These are phyloP conservation scores for Anastrepha obliqua DNA, from an alignment of 1,140 invertebrate genomes.

Conservation along the genomic window DNA sequence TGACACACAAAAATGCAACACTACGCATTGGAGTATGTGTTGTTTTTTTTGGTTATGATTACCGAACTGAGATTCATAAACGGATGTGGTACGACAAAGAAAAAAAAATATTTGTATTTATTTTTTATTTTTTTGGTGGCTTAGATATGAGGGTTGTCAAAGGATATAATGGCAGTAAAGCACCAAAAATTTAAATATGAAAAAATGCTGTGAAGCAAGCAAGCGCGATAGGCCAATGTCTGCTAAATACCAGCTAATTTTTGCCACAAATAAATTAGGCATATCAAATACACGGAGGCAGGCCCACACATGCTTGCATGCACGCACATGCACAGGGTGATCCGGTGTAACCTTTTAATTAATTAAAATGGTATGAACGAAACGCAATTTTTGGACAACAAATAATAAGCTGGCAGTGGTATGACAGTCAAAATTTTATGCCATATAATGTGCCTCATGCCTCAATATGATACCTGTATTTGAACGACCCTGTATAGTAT, in stretches of 20 bases:
- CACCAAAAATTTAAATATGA: not conserved
- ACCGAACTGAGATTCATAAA: not conserved
- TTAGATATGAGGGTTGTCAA: not conserved
- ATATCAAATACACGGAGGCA: slow-evolving; percentile 63
- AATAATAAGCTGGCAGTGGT: no score
- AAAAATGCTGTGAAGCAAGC: not conserved
- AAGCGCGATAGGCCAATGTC: slow-evolving; percentile 26
- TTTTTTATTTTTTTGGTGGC: not conserved
- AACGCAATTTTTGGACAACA: no score
- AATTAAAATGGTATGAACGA: no score
- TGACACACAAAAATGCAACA: not conserved
- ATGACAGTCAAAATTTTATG: no score
- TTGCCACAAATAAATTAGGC: slow-evolving; percentile 70
- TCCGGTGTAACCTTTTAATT: no score
- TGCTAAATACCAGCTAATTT: slow-evolving; percentile 73
- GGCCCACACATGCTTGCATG: not conserved
- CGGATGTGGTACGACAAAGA: slow-evolving; percentile 1
- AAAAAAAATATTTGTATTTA: not conserved
- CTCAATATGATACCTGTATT: no score
- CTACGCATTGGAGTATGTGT: not conserved
- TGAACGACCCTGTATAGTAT: no score
- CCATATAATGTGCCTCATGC: no score
- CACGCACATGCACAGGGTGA: not conserved
- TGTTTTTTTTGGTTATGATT: not conserved
- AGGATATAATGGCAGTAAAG: not conserved